These are phyloP conservation scores for Saimiri boliviensis DNA, from an alignment of 2,113 vertebrate species.

Conservation along the genomic window DNA sequence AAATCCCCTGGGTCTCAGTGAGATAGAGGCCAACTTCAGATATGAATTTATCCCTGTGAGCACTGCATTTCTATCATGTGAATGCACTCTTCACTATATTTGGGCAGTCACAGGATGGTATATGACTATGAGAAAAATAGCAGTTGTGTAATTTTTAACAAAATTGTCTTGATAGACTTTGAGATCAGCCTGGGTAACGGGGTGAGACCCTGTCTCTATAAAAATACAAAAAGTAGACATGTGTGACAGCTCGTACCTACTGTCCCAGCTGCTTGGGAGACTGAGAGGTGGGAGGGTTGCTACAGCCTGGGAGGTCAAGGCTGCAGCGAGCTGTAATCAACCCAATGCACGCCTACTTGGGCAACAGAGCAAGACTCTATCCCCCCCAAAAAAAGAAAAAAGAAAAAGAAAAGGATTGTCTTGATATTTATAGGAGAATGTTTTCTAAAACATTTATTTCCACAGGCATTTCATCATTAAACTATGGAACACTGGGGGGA, in stretches of 20 bases:
- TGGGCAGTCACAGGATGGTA: neutral
- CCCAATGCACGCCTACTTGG: too few species aligned
- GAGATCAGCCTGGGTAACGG: too few species aligned
- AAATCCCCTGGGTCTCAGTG: neutral
- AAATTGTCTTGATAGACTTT: conserved; percentile 5
- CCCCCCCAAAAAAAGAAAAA: too few species aligned
- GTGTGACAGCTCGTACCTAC: too few species aligned
- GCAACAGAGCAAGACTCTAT: too few species aligned
- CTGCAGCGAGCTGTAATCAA: too few species aligned
- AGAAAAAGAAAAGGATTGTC: conserved; percentile 20
- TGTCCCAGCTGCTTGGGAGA: too few species aligned
- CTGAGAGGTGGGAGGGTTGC: too few species aligned
- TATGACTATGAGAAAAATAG: conserved; percentile 25
- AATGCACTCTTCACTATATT: neutral
- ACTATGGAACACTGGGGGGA: conserved; percentile 36
- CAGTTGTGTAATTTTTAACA: conserved; percentile 38
- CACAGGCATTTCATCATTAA: conserved; percentile 66
- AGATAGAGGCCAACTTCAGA: neutral
- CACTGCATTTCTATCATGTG: neutral
- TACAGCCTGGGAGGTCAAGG: too few species aligned
- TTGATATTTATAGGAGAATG: conserved; percentile 40
- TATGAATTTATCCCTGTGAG: neutral
- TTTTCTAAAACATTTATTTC: conserved; percentile 63
- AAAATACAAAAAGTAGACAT: too few species aligned
- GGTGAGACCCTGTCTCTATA: too few species aligned